Evolutionary conservation across 2,797 vertebrate species (phyloP).

Genomic region (Lindbergichthys nudifrons): DNA sequence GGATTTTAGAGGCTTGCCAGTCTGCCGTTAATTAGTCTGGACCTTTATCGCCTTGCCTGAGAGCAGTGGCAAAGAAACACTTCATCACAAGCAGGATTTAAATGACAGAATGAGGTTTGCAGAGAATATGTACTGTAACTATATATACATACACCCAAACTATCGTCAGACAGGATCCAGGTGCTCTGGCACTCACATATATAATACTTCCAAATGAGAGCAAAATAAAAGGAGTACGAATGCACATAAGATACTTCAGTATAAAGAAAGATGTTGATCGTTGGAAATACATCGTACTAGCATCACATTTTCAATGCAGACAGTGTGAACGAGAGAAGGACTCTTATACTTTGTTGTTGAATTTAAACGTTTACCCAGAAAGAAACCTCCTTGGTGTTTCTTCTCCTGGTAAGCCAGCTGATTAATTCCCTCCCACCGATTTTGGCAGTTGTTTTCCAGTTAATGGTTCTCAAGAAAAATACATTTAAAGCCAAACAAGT

Average conservation of each 20-base stretch:
- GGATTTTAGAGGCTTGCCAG: conserved; percentile 44
- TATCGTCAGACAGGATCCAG: conserved; percentile 51
- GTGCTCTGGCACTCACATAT: conserved; percentile 53
- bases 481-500: not conserved
- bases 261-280: conserved; percentile 6
- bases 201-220: conserved; percentile 6
- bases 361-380: not conserved
- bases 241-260: not conserved
- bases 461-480: not conserved
- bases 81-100: conserved; percentile 45
- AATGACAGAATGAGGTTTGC: conserved; percentile 70
- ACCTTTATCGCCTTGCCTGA: conserved; percentile 43
- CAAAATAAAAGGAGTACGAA: not conserved
- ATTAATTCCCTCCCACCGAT: conserved; percentile 12
- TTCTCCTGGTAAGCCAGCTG: not conserved
- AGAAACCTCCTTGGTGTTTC: conserved; percentile 1
- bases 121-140: conserved; percentile 33
- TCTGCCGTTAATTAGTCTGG: conserved; percentile 50
- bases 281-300: conserved; percentile 23
- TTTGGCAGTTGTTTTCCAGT: not conserved
- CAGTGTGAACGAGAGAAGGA: not conserved
- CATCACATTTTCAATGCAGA: conserved; percentile 12
- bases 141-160: conserved; percentile 37
- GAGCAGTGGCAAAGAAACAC: conserved; percentile 55
- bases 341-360: conserved; percentile 8